Base-by-base conservation (phyloP, 2,113 vertebrate species). In the Alligator mississippiensis region DNA sequence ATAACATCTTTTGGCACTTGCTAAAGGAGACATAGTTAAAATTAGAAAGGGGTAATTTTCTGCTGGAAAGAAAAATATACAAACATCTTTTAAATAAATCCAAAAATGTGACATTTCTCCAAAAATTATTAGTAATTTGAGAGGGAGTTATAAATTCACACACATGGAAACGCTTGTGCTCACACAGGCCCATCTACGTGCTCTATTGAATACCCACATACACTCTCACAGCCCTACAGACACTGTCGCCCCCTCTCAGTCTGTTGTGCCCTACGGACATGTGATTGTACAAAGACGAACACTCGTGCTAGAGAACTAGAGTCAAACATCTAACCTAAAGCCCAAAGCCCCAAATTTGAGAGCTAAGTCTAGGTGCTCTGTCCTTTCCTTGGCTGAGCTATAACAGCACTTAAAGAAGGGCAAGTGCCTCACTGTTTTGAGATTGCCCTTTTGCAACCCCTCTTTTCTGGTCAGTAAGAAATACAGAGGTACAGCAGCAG, bases 161-260 rank as follows among this genome's bases (percentile, higher is more conserved):
- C 66, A 5, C 4, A 2, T 8, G 34, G 34, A 55, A 13, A 81
- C 8, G 4, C 60, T 62, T 21, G 72, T 74, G 34, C 47, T 74
- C 34, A 47, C 34, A 15, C 34, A 74, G 70, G 47, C 21, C 22
- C 19, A 21, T 72, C 24, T 62, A 4, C 38, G n/a, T 16, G 25
- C 10, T 19, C 2, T 0, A 5, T 34, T 9, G 47, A 75, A 11
- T 9, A 11, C 30, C 0, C 27, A 0, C 3, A 4, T 59, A 63
- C 25, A 0, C 21, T 47, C 60, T 61, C 54, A 2, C 19, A 16
- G 2, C 58, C 15, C 84, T 4, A 1, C 3, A 11, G 84, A 6
- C 8, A 11, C 55, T 19, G 61, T 8, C n/a, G 47, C 47, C 9
- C 47, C 47, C 47, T 47, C 9, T 7, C 47, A 47, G 47, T 47